Conservation (phyloP, 64 coral and sea anemone genomes). For the Hydrozoanthus tunicans region DNA sequence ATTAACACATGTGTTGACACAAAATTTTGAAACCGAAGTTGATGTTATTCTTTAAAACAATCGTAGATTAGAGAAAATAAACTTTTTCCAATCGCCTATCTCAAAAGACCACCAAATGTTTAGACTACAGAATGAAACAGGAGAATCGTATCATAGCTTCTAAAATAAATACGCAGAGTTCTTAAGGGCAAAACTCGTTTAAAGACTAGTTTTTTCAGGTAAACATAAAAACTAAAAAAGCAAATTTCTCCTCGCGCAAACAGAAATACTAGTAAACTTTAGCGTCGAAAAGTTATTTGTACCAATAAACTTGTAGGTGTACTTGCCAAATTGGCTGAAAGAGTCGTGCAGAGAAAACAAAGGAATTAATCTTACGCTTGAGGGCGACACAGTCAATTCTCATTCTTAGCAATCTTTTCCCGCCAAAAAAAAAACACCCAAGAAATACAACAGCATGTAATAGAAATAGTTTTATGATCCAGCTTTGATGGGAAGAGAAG, state of each 20-base stretch:
- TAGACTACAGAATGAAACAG: conserved; percentile 11
- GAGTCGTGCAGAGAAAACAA: too few relatives aligned
- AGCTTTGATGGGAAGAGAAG: too few relatives aligned
- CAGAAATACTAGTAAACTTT: background rate
- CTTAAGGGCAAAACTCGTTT: too few relatives aligned
- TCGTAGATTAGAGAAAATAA: conserved; percentile 1
- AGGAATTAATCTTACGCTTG: too few relatives aligned
- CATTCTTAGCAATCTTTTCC: background rate
- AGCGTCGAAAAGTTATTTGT: too few relatives aligned
- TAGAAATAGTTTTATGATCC: background rate
- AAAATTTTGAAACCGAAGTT: conserved; percentile 34
- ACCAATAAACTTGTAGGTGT: too few relatives aligned
- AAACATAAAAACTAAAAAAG: background rate
- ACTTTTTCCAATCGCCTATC: background rate
- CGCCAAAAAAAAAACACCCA: conserved; percentile 2
- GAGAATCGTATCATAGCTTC: background rate
- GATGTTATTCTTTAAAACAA: conserved; percentile 48
- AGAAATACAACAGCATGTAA: background rate
- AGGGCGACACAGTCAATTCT: background rate
- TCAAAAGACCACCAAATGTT: conserved; percentile 34
- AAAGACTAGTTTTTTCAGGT: too few relatives aligned
- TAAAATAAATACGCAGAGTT: too few relatives aligned
- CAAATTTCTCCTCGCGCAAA: background rate
- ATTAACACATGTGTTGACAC: conserved; percentile 14
- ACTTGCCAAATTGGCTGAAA: background rate